Percentiles rank a stretch among this genome's conserved stretches.
Conservation (phyloP, 2,113 vertebrate genomes). For the Paradisaea rubra region DNA sequence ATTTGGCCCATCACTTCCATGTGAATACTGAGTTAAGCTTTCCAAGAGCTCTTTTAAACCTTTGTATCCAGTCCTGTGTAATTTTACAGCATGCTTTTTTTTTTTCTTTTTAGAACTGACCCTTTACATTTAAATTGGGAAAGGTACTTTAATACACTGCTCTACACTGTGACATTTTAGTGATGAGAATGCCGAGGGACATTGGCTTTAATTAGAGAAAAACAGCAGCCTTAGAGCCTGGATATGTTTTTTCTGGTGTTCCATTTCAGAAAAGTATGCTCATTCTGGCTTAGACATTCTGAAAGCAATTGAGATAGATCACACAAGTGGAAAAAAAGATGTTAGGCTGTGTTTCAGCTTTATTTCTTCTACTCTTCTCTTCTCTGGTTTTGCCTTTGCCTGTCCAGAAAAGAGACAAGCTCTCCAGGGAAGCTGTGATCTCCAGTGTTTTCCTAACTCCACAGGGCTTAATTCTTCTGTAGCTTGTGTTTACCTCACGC, state of each 20-base stretch:
- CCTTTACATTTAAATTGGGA: not conserved
- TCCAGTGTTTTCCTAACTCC: not conserved
- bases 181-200: not conserved
- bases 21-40: not conserved
- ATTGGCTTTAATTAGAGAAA: conserved; percentile 5
- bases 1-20: not conserved
- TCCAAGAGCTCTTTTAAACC: not conserved
- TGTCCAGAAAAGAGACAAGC: not conserved
- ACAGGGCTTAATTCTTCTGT: not conserved
- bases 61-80: not conserved
- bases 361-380: not conserved
- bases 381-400: not conserved
- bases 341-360: not conserved
- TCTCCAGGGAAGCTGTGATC: not conserved
- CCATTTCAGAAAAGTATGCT: not conserved
- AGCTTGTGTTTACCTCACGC: not conserved
- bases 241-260: not conserved
- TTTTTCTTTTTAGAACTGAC: not conserved
- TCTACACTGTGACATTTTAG: not conserved
- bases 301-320: not conserved
- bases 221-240: not conserved
- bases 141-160: not conserved
- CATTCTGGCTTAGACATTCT: not conserved
- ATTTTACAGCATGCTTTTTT: not conserved
- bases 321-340: not conserved